Evolutionary conservation across 2,113 vertebrate species (phyloP), one percentile per base, ranked within the genome.

Genomic region (Bucco capensis): DNA sequence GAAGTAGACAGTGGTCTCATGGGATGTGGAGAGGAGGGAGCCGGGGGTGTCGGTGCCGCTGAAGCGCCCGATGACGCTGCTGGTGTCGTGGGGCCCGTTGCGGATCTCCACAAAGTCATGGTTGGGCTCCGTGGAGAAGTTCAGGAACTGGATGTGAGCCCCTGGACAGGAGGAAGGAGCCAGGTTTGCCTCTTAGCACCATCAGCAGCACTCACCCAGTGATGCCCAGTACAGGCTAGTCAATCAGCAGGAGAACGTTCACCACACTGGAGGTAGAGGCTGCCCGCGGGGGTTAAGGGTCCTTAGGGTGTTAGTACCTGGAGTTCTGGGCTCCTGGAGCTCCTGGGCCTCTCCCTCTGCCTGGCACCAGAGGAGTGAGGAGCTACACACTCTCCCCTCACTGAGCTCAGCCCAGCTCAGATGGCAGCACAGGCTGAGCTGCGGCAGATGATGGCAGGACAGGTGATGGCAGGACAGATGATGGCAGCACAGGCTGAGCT

Each of bases 111-210:
- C 97, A 51, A 98, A 99, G 97, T 99, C 99, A 0, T 99, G 99
- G 97, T 99, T 99, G 6, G 99, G 99, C 92, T 99, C 99, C 0
- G 98, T 99, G 95, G 99, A 99, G 97, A 99, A 99, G 97, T 99
- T 99, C 19, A 99, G 97, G 96, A 99, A 99, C 93, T 99, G 98
- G 91, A 99, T 84, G 94, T 99, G 98, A 83, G 99, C 98, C 78
- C 99, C 99, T 99, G 92, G 44, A 42, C 47, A 42, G 28, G 6
- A 67, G 50, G 50, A 35, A 83, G 11, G 58, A 25, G 10, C 12
- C n/a, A n/a, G 10, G 38, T 8, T 9, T 35, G 82, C 18, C 8
- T 22, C 37, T 7, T 3, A 17, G 70, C 15, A 37, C 4, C 4
- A 8, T 6, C 78, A 19, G 30, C 75, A 6, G 10, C 1, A 1